Percentiles rank a stretch among this genome's conserved stretches.
Conservation (phyloP, 2,113 vertebrate genomes). For the Boulengeromyrus knoepffleri region DNA sequence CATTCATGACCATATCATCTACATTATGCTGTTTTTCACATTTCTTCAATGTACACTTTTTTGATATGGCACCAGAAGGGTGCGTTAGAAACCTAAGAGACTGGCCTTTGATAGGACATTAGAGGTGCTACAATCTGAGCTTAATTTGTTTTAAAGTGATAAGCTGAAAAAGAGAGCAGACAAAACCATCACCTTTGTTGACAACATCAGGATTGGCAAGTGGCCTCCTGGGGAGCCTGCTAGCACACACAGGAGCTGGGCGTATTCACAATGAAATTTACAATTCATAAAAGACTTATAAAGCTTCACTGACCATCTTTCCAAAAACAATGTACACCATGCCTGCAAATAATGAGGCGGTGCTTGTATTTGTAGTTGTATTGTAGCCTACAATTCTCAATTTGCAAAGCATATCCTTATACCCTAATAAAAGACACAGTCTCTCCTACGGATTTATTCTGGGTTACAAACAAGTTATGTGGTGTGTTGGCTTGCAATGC, state of each 20-base stretch:
- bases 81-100: background rate
- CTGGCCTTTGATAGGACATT: background rate
- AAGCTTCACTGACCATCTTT: background rate
- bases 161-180: background rate
- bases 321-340: background rate
- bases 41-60: background rate
- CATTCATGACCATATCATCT: background rate
- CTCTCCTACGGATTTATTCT: background rate
- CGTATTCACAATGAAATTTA: background rate
- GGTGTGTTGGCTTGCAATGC: background rate
- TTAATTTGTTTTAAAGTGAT: background rate
- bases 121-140: background rate
- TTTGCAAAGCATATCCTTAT: background rate
- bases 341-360: background rate
- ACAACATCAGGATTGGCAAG: background rate
- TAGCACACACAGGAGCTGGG: background rate
- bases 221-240: background rate
- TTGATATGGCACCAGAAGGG: background rate
- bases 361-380: background rate
- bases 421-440: background rate
- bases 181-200: background rate
- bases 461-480: background rate
- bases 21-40: background rate
- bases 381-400: background rate
- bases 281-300: background rate